Percentiles rank a stretch among this genome's conserved stretches.
phyloP scores from a whole-genome alignment of 2,113 vertebrate genomes.

The Paramisgurnus dabryanus region DNA sequence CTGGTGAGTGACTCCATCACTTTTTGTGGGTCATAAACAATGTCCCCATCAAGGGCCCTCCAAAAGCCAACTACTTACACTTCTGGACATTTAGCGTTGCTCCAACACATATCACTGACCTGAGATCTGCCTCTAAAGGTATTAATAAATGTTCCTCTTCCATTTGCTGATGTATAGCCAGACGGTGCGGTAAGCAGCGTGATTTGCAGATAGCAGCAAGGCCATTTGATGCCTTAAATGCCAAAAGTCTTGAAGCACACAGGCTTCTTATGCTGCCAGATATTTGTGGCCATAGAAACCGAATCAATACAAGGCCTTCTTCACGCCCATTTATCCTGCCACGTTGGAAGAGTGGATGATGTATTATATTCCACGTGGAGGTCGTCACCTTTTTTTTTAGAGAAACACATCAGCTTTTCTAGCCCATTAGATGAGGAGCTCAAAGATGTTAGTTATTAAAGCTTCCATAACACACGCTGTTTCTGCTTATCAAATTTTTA shows the following conservation, averaged over 20 bases:
- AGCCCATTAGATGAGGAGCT: background rate
- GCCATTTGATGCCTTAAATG: slow-evolving; percentile 69
- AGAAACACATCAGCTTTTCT: slow-evolving; percentile 33
- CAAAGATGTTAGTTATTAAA: background rate
- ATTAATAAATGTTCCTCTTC: slow-evolving; percentile 55
- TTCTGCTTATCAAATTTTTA: no score
- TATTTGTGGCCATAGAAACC: slow-evolving; percentile 76
- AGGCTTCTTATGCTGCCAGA: slow-evolving; percentile 72
- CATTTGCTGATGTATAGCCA: slow-evolving; percentile 11
- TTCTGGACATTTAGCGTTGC: slow-evolving; percentile 69
- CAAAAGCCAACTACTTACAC: slow-evolving; percentile 53
- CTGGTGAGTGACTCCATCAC: slow-evolving; percentile 48
- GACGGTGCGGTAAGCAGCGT: slow-evolving; percentile 55
- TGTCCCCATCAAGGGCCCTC: slow-evolving; percentile 62
- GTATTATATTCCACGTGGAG: slow-evolving; percentile 65
- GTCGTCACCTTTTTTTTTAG: slow-evolving; percentile 58
- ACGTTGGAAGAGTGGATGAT: slow-evolving; percentile 39
- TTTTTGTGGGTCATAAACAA: slow-evolving; percentile 70
- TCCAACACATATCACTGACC: slow-evolving; percentile 49
- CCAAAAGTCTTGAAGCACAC: slow-evolving; percentile 68
- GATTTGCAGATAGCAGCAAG: slow-evolving; percentile 73
- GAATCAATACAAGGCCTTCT: slow-evolving; percentile 67
- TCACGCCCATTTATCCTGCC: slow-evolving; percentile 60
- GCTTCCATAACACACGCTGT: no score
- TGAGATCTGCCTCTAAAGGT: slow-evolving; percentile 49